Conservation (phyloP, 2,888 invertebrate genomes). For the Rhagonycha lutea region DNA sequence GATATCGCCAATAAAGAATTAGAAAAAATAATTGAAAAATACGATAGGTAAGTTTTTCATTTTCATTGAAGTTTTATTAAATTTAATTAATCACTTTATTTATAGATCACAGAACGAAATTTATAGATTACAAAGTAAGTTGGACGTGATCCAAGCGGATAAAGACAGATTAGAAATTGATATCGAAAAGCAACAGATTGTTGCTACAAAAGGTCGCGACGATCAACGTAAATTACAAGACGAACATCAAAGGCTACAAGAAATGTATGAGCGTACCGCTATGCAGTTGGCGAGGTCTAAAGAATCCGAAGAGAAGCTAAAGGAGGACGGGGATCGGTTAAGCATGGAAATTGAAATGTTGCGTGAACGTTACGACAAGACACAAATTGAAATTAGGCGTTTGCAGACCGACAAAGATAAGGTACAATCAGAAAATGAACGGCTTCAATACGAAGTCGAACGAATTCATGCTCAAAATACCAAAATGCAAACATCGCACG, state of each 20-base stretch:
- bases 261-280: conserved; percentile 86
- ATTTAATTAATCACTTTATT: conserved; percentile 29
- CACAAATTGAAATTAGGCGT: conserved; percentile 81
- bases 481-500: conserved; percentile 83
- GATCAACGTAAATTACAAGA: conserved; percentile 87
- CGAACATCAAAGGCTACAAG: conserved; percentile 82
- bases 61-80: neutral
- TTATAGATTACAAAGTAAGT: conserved; percentile 84
- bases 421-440: conserved; percentile 79
- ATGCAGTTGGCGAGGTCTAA: conserved; percentile 84
- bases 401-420: conserved; percentile 86
- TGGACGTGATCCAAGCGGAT: conserved; percentile 86
- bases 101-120: conserved; percentile 86
- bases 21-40: conserved; percentile 90
- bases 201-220: conserved; percentile 80
- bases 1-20: conserved; percentile 88
- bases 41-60: conserved; percentile 69
- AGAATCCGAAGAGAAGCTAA: conserved; percentile 89
- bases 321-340: conserved; percentile 78
- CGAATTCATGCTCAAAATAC: conserved; percentile 83
- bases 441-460: conserved; percentile 84
- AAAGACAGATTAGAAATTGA: conserved; percentile 85
- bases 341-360: conserved; percentile 84
- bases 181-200: conserved; percentile 80
- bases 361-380: conserved; percentile 85